These are phyloP conservation scores for Prorops nasuta DNA, from an alignment of 1,140 invertebrate genomes.

Conservation along the genomic window DNA sequence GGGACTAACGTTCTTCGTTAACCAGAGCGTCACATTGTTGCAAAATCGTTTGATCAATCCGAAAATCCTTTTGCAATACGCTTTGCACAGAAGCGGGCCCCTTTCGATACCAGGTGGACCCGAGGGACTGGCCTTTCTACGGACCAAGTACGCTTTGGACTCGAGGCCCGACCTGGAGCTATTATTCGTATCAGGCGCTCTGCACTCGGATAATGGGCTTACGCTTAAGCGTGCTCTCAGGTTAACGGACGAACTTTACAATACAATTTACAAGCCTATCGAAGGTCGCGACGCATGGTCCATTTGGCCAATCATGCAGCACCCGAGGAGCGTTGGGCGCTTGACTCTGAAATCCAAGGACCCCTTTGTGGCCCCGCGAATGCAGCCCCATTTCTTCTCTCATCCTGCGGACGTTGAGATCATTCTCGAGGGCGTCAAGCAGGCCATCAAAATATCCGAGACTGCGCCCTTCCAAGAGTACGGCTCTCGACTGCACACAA, in stretches of 20 bases:
- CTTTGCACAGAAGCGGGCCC: conserved; percentile 50
- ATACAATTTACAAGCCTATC: conserved; percentile 59
- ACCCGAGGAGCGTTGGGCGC: conserved; percentile 72
- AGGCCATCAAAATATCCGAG: conserved; percentile 60
- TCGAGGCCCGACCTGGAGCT: conserved; percentile 61
- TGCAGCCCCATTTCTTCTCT: conserved; percentile 74
- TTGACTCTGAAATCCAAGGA: conserved; percentile 67
- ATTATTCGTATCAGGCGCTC: conserved; percentile 53
- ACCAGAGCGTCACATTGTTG: conserved; percentile 40
- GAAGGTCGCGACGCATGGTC: conserved; percentile 64
- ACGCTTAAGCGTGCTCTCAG: conserved; percentile 58
- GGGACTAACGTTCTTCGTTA: conserved; percentile 62
- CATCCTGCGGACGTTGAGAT: conserved; percentile 66
- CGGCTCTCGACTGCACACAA: conserved; percentile 58
- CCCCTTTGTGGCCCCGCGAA: conserved; percentile 70
- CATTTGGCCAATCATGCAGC: conserved; percentile 69
- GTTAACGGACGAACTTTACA: conserved; percentile 61
- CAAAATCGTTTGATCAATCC: conserved; percentile 26
- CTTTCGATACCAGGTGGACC: conserved; percentile 56
- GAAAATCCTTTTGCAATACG: conserved; percentile 43
- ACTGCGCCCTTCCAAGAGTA: conserved; percentile 64
- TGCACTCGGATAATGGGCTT: conserved; percentile 66
- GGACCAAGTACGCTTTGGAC: conserved; percentile 54
- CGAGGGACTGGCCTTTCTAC: conserved; percentile 56
- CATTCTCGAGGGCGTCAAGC: conserved; percentile 67